Base-by-base conservation (phyloP, 2,888 invertebrate genomes). In the Tiliacea citrago region DNA sequence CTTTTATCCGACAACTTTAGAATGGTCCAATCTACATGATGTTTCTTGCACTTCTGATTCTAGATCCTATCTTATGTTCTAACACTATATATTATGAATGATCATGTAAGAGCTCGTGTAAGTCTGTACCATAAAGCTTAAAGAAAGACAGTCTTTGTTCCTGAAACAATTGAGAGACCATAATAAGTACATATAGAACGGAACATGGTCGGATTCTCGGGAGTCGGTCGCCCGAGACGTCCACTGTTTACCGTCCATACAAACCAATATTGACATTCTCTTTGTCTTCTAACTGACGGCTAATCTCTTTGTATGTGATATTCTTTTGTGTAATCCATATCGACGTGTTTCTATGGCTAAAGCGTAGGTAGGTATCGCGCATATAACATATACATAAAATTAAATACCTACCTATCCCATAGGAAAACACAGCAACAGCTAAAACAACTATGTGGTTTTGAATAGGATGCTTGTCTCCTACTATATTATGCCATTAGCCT, bases 241-340 rank as follows among this genome's bases (percentile, higher is more conserved):
- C 89, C 89, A 88, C 88, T 95, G 93, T 94, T 94, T 93, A 93
- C 94, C 85, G 90, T 90, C 90, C 91, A 93, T 92, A 93, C 93
- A 94, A 93, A 93, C 94, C 93, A 94, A 95, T 95, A 95, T 95
- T 95, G 95, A 94, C 95, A 94, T 93, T 94, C 90, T 91, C 93
- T 92, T 95, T 95, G 94, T 94, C 92, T 92, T 90, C 91, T 91
- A 91, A 91, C 92, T 92, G 93, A 92, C 93, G 92, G 93, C 93
- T 94, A 93, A 94, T 95, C 94, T 93, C 93, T 93, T 93, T 94
- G 93, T 93, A 89, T 87, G 89, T 90, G 86, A 90, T 92, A 90
- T 91, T 93, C 93, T 93, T 92, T 94, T 94, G 92, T 93, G 85
- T 87, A 85, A 85, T 88, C 86, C 86, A 88, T 88, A 87, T 89